phyloP scores from a whole-genome alignment of 2,888 invertebrate species.

The Aphodius sticticus region DNA sequence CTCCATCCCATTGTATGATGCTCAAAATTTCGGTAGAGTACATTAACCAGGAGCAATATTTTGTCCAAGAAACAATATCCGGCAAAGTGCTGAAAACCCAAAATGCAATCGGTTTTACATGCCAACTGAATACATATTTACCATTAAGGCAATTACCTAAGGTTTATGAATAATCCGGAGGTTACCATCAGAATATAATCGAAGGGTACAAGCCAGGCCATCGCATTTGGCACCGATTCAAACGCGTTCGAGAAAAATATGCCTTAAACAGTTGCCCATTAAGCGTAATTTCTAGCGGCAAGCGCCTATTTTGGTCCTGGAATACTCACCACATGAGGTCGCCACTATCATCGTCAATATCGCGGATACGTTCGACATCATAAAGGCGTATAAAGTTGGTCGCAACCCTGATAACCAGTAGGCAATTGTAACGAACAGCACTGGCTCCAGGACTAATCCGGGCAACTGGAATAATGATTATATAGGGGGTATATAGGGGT shows the following conservation, averaged over 20 bases:
- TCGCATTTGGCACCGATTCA: conserved; percentile 79
- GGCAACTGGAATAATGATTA: conserved; percentile 70
- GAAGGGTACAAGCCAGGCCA: conserved; percentile 86
- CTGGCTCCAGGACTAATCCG: conserved; percentile 82
- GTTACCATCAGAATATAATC: conserved; percentile 89
- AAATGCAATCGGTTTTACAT: conserved; percentile 34
- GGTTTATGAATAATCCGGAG: conserved; percentile 83
- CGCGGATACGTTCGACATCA: conserved; percentile 73
- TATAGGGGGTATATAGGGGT: neutral
- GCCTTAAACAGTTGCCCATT: conserved; percentile 61
- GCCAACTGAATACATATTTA: neutral
- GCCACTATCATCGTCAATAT: conserved; percentile 85
- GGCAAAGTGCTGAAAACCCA: conserved; percentile 70
- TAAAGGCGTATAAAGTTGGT: conserved; percentile 71
- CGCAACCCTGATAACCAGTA: conserved; percentile 90
- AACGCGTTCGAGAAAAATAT: conserved; percentile 87
- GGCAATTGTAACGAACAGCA: conserved; percentile 80
- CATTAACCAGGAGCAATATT: conserved; percentile 85
- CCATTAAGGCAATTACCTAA: conserved; percentile 67
- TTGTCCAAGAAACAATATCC: conserved; percentile 76
- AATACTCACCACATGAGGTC: conserved; percentile 77
- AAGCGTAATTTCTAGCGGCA: conserved; percentile 16
- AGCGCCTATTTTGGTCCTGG: conserved; percentile 19
- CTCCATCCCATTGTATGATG: conserved; percentile 81
- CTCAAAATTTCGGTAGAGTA: conserved; percentile 87